phyloP scores from a whole-genome alignment of 1,140 invertebrate species.

The Atta colombica region DNA sequence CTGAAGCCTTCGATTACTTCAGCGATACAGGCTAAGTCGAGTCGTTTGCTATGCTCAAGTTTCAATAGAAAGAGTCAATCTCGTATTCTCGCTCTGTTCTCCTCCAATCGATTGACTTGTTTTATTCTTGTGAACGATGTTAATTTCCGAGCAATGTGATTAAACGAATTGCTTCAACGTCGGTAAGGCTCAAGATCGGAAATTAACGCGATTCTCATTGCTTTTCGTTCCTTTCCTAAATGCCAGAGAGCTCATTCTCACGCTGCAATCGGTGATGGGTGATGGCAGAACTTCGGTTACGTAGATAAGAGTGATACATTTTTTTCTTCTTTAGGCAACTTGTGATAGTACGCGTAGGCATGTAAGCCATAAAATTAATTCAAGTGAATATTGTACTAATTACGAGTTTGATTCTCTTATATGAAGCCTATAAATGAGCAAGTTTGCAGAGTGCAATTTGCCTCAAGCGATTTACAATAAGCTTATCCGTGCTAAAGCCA shows the following conservation, averaged over 20 bases:
- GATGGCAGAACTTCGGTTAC: slow-evolving; percentile 23
- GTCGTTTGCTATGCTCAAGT: slow-evolving; percentile 18
- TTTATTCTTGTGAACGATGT: slow-evolving; percentile 15
- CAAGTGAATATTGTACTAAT: slow-evolving; percentile 48
- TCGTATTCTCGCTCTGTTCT: slow-evolving; percentile 35
- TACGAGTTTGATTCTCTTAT: slow-evolving; percentile 40
- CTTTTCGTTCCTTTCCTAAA: background rate
- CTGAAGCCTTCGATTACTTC: background rate
- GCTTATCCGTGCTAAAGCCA: background rate
- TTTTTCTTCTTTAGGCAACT: slow-evolving; percentile 51
- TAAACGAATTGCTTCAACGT: slow-evolving; percentile 22
- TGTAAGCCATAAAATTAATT: slow-evolving; percentile 58
- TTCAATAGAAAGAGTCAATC: slow-evolving; percentile 13
- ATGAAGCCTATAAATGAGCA: slow-evolving; percentile 32
- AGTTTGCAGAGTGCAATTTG: slow-evolving; percentile 27
- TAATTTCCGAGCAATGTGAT: slow-evolving; percentile 32
- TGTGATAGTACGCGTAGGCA: slow-evolving; percentile 70
- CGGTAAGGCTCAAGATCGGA: slow-evolving; percentile 16
- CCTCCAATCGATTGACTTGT: slow-evolving; percentile 15
- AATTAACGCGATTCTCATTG: slow-evolving; percentile 33
- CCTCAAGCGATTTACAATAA: background rate
- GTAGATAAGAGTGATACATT: slow-evolving; percentile 23
- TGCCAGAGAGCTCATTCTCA: slow-evolving; percentile 8
- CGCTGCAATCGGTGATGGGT: background rate
- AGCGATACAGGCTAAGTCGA: background rate